Evolutionary conservation across 2,113 vertebrate species (phyloP), one percentile per base, ranked within the genome.

Genomic region (Columba janthina): DNA sequence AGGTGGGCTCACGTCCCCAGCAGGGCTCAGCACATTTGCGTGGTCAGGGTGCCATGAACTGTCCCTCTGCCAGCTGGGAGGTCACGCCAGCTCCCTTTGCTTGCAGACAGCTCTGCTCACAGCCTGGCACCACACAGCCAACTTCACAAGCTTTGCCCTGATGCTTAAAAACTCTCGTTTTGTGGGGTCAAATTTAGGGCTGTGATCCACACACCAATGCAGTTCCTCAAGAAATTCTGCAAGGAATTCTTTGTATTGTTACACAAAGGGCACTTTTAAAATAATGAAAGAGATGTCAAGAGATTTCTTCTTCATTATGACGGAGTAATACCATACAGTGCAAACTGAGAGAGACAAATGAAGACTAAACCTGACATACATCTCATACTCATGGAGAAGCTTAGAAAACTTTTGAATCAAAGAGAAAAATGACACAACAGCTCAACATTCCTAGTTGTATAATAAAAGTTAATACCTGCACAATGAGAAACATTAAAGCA

Each of bases 11-110:
- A 32, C 3, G 2, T 10, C 58, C 12, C 54, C 78, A 88, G 71
- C 78, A 38, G 66, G 57, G 10, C 44, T 54, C 44, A 26, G 34
- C 22, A 67, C 34, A 13, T 56, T 17, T n/a, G 26, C 46, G 24
- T 19, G 14, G 8, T 34, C 72, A 50, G 24, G 26, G 56, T 61
- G 51, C 16, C 1, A 0, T 7, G 1, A 1, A 26, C 64, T 44
- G 44, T 24, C n/a, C 36, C 34, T 29, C 48, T 44, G 60, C 31
- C 31, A 66, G 46, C 32, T 54, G 24, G 29, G 24, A 62, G 24
- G 28, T 57, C 62, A 66, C 0, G 0, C 9, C 38, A 88, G 78
- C 38, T 82, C 70, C 2, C 0, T 4, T 4, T 58, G 67, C 36
- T 40, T 48, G 38, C 53, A 56, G 16, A 73, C n/a, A 66, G 36